Evolutionary conservation across 2,113 vertebrate genomes (phyloP).

Genomic region (Chaenocephalus aceratus): DNA sequence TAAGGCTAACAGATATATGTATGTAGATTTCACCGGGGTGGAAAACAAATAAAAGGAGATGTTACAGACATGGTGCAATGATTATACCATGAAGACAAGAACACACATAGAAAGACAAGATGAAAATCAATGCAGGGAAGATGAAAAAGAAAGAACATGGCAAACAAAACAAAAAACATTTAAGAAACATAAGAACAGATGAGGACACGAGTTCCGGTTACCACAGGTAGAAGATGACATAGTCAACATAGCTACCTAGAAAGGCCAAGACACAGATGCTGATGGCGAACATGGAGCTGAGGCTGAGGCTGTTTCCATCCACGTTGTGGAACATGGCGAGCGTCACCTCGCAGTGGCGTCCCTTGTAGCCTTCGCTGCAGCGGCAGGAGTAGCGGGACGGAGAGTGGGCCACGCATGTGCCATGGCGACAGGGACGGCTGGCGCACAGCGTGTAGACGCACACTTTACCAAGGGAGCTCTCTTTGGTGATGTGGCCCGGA

Average conservation of each 20-base stretch:
- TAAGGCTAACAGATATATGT: constrained; percentile 39
- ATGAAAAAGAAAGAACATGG: background rate
- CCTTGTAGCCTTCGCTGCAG: constrained; percentile 87
- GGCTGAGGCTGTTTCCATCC: constrained; percentile 85
- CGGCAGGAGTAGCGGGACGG: constrained; percentile 85
- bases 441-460: constrained; percentile 89
- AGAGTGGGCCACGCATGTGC: constrained; percentile 88
- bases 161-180: background rate
- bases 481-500: constrained; percentile 85
- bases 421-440: constrained; percentile 86
- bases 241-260: constrained; percentile 90
- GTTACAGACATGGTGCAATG: constrained; percentile 20
- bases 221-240: constrained; percentile 83
- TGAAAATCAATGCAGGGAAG: background rate
- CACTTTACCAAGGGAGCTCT: constrained; percentile 82
- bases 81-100: constrained; percentile 15
- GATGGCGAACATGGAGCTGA: constrained; percentile 92
- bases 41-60: constrained; percentile 46
- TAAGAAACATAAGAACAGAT: background rate
- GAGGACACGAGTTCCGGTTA: constrained; percentile 24
- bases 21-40: constrained; percentile 33
- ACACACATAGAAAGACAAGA: constrained; percentile 15
- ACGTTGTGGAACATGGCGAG: constrained; percentile 86
- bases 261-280: constrained; percentile 91
- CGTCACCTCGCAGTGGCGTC: constrained; percentile 86